These are phyloP conservation scores for Myotis davidii DNA, from an alignment of 2,113 vertebrate genomes.

Conservation along the genomic window DNA sequence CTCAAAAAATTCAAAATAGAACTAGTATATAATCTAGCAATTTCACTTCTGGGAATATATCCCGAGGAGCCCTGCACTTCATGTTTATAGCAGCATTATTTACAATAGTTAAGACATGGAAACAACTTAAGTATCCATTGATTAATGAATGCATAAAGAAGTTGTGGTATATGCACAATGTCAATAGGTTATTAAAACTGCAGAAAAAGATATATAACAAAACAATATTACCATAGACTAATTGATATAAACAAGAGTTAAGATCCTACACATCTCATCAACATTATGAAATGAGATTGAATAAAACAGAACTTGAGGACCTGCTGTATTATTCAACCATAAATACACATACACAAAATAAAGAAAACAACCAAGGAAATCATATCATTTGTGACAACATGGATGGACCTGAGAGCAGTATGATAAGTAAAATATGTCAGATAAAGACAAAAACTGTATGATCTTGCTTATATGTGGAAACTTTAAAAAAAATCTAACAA, in stretches of 20 bases:
- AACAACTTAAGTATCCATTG: background rate
- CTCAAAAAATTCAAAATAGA: background rate
- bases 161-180: background rate
- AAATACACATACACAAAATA: background rate
- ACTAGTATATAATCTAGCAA: background rate
- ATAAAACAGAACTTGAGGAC: background rate
- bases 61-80: background rate
- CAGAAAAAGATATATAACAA: background rate
- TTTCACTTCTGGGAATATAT: background rate
- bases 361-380: background rate
- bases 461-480: too few species aligned
- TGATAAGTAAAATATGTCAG: background rate
- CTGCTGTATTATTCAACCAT: background rate
- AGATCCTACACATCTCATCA: background rate
- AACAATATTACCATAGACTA: background rate
- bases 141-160: background rate
- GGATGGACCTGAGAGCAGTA: background rate
- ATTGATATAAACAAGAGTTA: background rate
- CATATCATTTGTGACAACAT: background rate
- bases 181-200: background rate
- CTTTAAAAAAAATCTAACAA: background rate
- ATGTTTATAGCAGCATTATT: background rate
- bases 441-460: background rate
- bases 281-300: background rate
- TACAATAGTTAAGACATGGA: background rate